A percentile compares a stretch with the other conserved stretches of the same genome.
These are phyloP conservation scores for Melieria omissa DNA, from an alignment of 2,888 invertebrate species.

Conservation along the genomic window DNA sequence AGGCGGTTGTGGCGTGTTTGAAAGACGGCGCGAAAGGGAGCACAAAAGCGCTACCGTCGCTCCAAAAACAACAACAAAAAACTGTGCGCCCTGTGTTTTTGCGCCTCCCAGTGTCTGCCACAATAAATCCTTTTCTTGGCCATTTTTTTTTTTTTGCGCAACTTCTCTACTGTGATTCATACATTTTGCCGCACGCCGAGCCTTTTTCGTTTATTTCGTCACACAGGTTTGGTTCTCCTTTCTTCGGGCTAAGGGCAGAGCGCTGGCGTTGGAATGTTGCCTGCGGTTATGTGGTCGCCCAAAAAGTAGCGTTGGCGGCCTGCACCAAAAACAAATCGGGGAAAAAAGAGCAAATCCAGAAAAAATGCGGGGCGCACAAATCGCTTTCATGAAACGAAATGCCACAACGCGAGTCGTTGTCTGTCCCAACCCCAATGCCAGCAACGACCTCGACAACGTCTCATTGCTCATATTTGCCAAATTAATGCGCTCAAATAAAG, in stretches of 20 bases:
- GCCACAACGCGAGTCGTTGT: too few species aligned
- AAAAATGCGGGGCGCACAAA: not conserved
- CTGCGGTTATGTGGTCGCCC: slow-evolving; percentile 6
- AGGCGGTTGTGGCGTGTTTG: not conserved
- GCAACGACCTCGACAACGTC: not conserved
- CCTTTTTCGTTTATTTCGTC: not conserved
- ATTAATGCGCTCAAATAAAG: slow-evolving; percentile 36
- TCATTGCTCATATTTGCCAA: slow-evolving; percentile 24
- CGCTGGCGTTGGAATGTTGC: slow-evolving; percentile 12
- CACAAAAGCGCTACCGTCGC: not conserved
- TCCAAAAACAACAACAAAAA: not conserved
- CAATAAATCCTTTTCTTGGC: slow-evolving; percentile 43
- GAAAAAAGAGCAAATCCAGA: not conserved
- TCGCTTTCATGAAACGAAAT: not conserved
- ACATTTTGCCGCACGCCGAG: slow-evolving; percentile 15
- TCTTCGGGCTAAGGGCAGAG: too few species aligned
- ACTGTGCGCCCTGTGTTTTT: not conserved
- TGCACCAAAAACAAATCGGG: not conserved
- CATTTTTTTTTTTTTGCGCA: slow-evolving; percentile 13
- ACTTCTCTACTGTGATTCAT: slow-evolving; percentile 17
- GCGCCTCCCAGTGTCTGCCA: slow-evolving; percentile 33
- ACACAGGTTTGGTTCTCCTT: not conserved
- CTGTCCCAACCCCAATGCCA: not conserved
- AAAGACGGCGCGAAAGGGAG: not conserved
- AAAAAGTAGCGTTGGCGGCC: not conserved